Evolutionary conservation across 2,113 vertebrate species (phyloP), one percentile per base, ranked within the genome.

Genomic region (Bathybates hornii): DNA sequence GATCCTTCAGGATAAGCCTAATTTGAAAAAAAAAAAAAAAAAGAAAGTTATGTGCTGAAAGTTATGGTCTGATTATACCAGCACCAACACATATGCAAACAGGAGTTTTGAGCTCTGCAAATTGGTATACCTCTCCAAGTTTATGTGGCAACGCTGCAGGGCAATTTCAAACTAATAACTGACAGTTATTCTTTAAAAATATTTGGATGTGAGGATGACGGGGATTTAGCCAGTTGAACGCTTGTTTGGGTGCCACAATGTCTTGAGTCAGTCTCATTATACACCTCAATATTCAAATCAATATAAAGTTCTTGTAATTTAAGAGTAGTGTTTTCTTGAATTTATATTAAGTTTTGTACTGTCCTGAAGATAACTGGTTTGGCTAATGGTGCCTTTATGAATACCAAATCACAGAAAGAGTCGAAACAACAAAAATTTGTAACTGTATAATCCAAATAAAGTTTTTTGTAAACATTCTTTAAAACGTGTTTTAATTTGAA

Each of bases 401-500:
- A 48, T 45, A 48, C 9, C 13, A 59, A 45, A 50, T 76, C 14
- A 50, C 6, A 48, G 43, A 66, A 76, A 12, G 9, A 50, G 27
- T 48, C 14, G 27, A 78, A 78, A 12, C 9, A 32, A 32, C 43
- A 32, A 29, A 32, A 76, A 32, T 11, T 1, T 12, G 71, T 76
- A 11, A 50, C 43, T 4, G 27, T 78, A 27, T 48, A 32, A 19
- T 50, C 10, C 27, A 50, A 50, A 78, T 78, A 17, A n/a, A 2
- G 2, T n/a, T 66, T 66, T n/a, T 66, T 66, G 10, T 36, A n/a
- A 66, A 66, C 32, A 36, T 66, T 38, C 32, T 38, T 38, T 50
- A 7, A 76, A 27, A 48, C 9, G 16, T 19, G 16, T 53, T 89
- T 93, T 91, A 89, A 89, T 93, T 0, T 93, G 91, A 92, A 93